Conservation (phyloP, 2,888 invertebrate species). For the Drosophila bunnanda region DNA sequence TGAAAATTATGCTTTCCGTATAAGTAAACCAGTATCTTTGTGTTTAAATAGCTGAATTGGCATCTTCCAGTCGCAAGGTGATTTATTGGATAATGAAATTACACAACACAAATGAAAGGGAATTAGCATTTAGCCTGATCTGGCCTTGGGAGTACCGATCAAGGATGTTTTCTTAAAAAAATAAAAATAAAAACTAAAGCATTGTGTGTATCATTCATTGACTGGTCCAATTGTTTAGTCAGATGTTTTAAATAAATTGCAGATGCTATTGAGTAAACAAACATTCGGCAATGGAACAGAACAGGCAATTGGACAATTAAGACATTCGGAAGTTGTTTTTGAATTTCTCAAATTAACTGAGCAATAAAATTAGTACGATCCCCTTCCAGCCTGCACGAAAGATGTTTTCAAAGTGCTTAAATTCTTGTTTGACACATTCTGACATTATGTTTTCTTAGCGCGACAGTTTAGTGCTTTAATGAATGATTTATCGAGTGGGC, state of each 20-base stretch:
- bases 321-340: slow-evolving; percentile 33
- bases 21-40: not conserved
- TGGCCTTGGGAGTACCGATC: slow-evolving; percentile 10
- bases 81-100: not conserved
- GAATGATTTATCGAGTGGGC: slow-evolving; percentile 35
- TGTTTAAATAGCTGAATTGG: not conserved
- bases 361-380: slow-evolving; percentile 8
- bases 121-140: too few relatives aligned
- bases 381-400: not conserved
- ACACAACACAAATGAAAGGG: not conserved
- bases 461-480: slow-evolving; percentile 41
- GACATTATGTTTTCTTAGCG: slow-evolving; percentile 28
- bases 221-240: slow-evolving; percentile 48
- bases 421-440: slow-evolving; percentile 44
- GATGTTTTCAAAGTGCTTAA: slow-evolving; percentile 39
- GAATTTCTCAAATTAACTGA: slow-evolving; percentile 20
- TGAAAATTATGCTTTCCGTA: not conserved
- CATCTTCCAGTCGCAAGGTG: too few relatives aligned
- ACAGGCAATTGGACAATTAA: slow-evolving; percentile 39
- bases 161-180: not conserved
- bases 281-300: slow-evolving; percentile 28
- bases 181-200: slow-evolving; percentile 2
- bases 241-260: slow-evolving; percentile 51
- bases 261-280: slow-evolving; percentile 50
- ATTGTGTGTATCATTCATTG: slow-evolving; percentile 34